phyloP scores from a whole-genome alignment of 1,140 invertebrate species.

The Calycopis cecrops region DNA sequence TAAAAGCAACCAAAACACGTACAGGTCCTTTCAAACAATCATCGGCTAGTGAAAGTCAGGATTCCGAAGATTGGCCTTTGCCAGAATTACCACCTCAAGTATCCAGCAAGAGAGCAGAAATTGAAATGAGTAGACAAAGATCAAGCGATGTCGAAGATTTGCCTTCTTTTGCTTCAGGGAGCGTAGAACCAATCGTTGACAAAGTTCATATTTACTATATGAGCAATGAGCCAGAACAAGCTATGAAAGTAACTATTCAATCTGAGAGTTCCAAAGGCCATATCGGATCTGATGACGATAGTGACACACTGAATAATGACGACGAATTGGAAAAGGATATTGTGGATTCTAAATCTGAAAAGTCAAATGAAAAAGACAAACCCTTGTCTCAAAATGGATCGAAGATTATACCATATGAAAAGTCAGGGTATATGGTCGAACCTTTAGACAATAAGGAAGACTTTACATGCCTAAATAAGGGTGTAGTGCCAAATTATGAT shows the following conservation, averaged over 20 bases:
- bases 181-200: constrained; percentile 80
- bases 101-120: constrained; percentile 29
- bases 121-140: constrained; percentile 60
- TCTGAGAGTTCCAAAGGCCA: constrained; percentile 77
- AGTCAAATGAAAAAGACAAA: constrained; percentile 35
- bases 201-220: constrained; percentile 91
- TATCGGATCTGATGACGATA: constrained; percentile 75
- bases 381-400: constrained; percentile 34
- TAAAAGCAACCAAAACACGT: constrained; percentile 27
- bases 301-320: constrained; percentile 77
- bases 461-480: constrained; percentile 56
- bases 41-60: constrained; percentile 77
- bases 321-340: constrained; percentile 70
- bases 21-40: constrained; percentile 48
- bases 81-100: constrained; percentile 77
- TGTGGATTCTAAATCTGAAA: constrained; percentile 58
- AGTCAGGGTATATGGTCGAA: constrained; percentile 72
- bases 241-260: constrained; percentile 82
- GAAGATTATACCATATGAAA: constrained; percentile 68
- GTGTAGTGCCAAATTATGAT: constrained; percentile 67
- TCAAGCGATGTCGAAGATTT: constrained; percentile 82
- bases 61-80: constrained; percentile 82
- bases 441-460: constrained; percentile 64
- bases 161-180: constrained; percentile 85
- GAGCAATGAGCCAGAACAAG: constrained; percentile 82